phyloP scores from a whole-genome alignment of 2,113 vertebrate genomes.

The Australoheros scitulus region DNA sequence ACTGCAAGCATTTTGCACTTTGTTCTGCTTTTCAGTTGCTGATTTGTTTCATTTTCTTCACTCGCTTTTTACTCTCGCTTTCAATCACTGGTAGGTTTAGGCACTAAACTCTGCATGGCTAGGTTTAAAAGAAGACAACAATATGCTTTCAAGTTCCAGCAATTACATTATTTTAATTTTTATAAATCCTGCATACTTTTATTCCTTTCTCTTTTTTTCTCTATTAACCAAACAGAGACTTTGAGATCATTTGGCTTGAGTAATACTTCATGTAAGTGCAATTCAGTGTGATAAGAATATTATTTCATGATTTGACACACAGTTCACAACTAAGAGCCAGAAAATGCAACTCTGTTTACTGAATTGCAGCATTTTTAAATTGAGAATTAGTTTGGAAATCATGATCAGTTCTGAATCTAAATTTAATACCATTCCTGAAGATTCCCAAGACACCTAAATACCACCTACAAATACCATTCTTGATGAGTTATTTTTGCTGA shows the following conservation, averaged over 20 bases:
- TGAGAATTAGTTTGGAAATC: background rate
- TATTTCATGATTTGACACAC: background rate
- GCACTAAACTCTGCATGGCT: background rate
- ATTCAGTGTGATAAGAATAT: background rate
- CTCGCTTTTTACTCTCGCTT: background rate
- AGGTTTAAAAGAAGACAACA: background rate
- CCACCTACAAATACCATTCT: background rate
- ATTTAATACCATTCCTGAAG: background rate
- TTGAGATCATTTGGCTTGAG: no score
- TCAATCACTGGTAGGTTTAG: background rate
- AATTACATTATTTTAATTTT: rapidly evolving
- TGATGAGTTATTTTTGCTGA: background rate
- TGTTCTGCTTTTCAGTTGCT: slow-evolving; percentile 11
- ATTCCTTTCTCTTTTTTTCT: no score
- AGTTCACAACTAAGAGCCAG: background rate
- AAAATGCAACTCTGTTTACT: background rate
- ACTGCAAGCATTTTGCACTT: slow-evolving; percentile 3
- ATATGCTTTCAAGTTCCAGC: background rate
- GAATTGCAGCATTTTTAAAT: background rate
- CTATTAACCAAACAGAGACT: no score
- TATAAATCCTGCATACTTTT: background rate
- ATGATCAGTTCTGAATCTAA: background rate
- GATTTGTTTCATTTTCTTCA: background rate
- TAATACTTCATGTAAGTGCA: no score
- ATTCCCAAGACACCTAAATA: background rate